Percentiles rank a stretch among this genome's conserved stretches.
phyloP scores from a whole-genome alignment of 2,113 vertebrate species.

The Apteryx owenii region DNA sequence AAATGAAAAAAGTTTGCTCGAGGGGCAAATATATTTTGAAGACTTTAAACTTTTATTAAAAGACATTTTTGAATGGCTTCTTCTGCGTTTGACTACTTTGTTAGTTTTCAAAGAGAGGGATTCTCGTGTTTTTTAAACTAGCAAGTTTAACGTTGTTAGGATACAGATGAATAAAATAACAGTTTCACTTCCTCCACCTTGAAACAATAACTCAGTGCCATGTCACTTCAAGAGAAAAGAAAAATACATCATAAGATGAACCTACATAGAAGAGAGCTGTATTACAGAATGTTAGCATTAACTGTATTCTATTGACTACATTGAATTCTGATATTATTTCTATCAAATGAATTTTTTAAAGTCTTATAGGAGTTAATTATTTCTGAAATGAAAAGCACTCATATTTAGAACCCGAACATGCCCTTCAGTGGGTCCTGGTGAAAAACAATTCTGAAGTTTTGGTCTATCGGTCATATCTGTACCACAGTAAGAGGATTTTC shows the following conservation, averaged over 20 bases:
- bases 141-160: constrained; percentile 47
- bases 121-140: constrained; percentile 42
- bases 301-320: not conserved
- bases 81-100: constrained; percentile 75
- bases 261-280: not conserved
- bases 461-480: constrained; percentile 24
- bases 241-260: constrained; percentile 37
- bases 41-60: constrained; percentile 89
- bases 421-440: not conserved
- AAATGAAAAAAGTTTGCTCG: constrained; percentile 90
- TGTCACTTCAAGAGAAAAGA: constrained; percentile 30
- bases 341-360: not conserved
- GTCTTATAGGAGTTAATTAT: not conserved
- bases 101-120: constrained; percentile 56
- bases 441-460: not conserved
- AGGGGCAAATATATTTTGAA: constrained; percentile 88
- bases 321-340: not conserved
- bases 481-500: constrained; percentile 38
- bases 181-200: constrained; percentile 38
- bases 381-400: constrained; percentile 1
- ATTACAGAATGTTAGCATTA: not conserved
- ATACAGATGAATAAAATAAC: constrained; percentile 36
- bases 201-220: constrained; percentile 59
- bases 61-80: constrained; percentile 78
- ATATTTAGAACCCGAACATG: not conserved